Conservation (phyloP, 2,797 vertebrate genomes). For the Paramormyrops hopkinsi region DNA sequence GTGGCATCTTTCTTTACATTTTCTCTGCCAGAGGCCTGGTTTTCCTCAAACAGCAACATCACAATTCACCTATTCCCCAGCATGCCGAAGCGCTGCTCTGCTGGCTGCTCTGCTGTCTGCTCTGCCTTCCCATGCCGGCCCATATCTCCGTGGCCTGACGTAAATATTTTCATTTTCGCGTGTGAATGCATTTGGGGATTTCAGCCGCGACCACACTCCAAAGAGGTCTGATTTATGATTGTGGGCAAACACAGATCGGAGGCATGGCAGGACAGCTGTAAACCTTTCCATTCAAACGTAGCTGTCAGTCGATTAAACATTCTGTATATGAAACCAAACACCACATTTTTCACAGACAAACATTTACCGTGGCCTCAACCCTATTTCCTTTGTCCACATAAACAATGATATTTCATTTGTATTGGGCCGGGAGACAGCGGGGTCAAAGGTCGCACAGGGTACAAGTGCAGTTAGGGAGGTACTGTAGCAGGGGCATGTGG, state of each 20-base stretch:
- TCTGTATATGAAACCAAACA: slow-evolving; percentile 1
- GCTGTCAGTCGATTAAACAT: not conserved
- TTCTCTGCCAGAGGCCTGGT: not conserved
- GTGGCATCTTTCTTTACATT: not conserved
- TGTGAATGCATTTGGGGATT: not conserved
- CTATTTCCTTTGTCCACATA: not conserved
- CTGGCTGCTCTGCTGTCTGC: not conserved
- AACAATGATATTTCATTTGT: not conserved
- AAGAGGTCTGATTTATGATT: not conserved
- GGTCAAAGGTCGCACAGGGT: not conserved
- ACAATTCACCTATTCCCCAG: not conserved
- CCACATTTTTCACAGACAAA: slow-evolving; percentile 7
- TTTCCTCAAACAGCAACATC: not conserved
- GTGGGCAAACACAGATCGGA: not conserved
- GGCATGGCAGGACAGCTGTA: not conserved
- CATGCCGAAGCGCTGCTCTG: not conserved
- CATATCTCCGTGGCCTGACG: not conserved
- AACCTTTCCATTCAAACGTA: not conserved
- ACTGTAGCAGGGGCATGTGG: not conserved
- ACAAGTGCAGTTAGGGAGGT: not conserved
- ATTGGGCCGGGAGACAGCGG: too few relatives aligned
- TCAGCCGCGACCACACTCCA: not conserved
- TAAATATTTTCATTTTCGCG: slow-evolving; percentile 10
- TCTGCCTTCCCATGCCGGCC: not conserved
- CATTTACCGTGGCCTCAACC: not conserved